These are phyloP conservation scores for Atrichornis clamosus DNA, from an alignment of 2,113 vertebrate species.

Conservation along the genomic window DNA sequence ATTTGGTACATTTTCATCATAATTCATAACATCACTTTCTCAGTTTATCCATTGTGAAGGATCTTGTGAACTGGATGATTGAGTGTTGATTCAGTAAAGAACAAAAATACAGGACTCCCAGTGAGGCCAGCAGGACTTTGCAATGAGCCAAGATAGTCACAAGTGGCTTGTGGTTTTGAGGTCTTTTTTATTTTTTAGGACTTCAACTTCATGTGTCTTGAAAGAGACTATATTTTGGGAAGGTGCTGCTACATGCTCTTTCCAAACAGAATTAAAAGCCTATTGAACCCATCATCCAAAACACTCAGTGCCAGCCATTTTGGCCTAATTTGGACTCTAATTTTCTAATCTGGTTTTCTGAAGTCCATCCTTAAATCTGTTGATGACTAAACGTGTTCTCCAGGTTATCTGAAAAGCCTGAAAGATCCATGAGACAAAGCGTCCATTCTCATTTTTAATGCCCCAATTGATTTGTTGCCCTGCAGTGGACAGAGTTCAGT, in stretches of 20 bases:
- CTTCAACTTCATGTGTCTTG: background rate
- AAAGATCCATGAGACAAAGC: background rate
- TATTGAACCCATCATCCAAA: background rate
- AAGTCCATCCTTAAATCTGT: background rate
- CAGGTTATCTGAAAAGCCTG: background rate
- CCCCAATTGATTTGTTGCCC: background rate
- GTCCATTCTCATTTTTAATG: background rate
- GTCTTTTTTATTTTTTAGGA: background rate
- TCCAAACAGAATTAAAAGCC: background rate
- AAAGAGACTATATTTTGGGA: background rate
- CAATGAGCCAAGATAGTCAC: background rate
- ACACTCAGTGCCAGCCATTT: background rate
- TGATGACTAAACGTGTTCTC: background rate
- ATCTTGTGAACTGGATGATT: background rate
- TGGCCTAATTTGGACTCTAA: background rate
- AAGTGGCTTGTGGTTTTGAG: background rate
- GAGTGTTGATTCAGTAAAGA: background rate
- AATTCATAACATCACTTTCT: background rate
- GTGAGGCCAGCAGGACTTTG: background rate
- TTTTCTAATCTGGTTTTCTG: background rate
- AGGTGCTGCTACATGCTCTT: background rate
- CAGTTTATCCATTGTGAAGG: background rate
- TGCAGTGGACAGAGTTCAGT: background rate
- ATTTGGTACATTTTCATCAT: background rate
- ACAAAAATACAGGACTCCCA: background rate